Base-by-base conservation (phyloP, 1,140 invertebrate genomes). In the Pemphigus obesinymphae region DNA sequence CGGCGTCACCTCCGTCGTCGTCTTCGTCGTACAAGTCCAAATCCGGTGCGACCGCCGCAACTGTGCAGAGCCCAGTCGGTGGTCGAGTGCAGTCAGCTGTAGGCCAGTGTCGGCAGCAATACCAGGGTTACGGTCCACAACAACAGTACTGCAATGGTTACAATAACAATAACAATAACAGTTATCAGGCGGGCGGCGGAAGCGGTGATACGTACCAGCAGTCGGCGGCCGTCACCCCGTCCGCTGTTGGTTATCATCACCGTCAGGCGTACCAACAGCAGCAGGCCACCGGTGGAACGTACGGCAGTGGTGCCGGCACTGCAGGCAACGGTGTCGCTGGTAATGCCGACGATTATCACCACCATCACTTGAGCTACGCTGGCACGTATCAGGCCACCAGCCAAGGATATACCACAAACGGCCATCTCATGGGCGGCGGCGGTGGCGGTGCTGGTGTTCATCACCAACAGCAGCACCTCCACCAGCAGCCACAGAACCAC, bases 341-440 rank as follows among this genome's bases (percentile, higher is more conserved):
- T 26, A 15, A 1, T 13, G 31, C 6, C 61, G 82, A 82, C 31
- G 45, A 81, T 43, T 75, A 61, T 43, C 72, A 83, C 23, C 89
- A 88, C 84, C 87, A 70, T 43, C 37, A 70, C 17, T 17, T 80
- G n/a, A 80, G 37, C 23, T 80, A 80, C 37, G 40, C 55, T 34
- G 76, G 76, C 37, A 45, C 53, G 31, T 80, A 80, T 23, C 76
- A 80, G 11, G 76, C 55, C 1, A 80, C 53, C 23, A n/a, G 88
- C 8, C 85, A 90, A 2, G 88, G 89, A 76, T 84, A 82, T 83
- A 85, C 15, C 45, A 82, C 85, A 43, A 88, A 84, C 31, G 53
- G n/a, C 20, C 75, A 78, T 17, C 37, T 45, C 7, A 45, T 70
- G 68, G 68, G 37, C 15, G n/a, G 63, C 87, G 87, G 53, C 81